phyloP scores from a whole-genome alignment of 2,113 vertebrate species.

The Engraulis encrasicolus region DNA sequence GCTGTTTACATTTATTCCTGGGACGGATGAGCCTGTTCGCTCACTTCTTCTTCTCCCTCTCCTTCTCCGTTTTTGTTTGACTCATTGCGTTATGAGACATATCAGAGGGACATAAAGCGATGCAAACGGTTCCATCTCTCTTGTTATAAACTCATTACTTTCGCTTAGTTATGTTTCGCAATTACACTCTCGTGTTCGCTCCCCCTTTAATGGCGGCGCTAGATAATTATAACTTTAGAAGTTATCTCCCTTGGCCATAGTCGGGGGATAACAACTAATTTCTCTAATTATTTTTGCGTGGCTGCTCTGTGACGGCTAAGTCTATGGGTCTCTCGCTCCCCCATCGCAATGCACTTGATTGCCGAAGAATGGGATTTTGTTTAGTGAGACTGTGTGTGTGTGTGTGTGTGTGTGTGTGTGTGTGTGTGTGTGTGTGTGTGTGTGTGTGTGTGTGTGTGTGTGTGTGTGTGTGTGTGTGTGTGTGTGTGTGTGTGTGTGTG shows the following conservation, averaged over 20 bases:
- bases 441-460: not conserved
- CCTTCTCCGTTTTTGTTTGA: conserved; percentile 67
- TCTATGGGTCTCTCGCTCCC: conserved; percentile 52
- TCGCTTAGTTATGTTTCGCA: conserved; percentile 70
- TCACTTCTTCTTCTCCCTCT: no score
- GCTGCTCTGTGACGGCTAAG: conserved; percentile 59
- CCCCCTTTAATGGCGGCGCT: conserved; percentile 75
- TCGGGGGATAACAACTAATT: conserved; percentile 74
- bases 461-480: not conserved
- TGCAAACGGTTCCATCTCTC: conserved; percentile 61
- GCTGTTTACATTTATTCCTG: conserved; percentile 7
- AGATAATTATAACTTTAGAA: conserved; percentile 80
- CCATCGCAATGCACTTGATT: conserved; percentile 63
- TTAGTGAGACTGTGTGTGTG: no score
- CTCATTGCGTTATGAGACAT: conserved; percentile 63
- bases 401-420: conserved; percentile 28
- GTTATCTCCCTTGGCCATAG: conserved; percentile 76
- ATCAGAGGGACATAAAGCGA: conserved; percentile 66
- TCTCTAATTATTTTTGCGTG: conserved; percentile 74
- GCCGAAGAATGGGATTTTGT: conserved; percentile 59
- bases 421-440: not conserved
- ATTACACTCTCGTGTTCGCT: conserved; percentile 57
- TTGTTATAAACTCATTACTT: conserved; percentile 72
- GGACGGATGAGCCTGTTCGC: conserved; percentile 50
- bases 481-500: not conserved